These are phyloP conservation scores for Galaxea fascicularis DNA, from an alignment of 92 coral and sea anemone genomes.

Conservation along the genomic window DNA sequence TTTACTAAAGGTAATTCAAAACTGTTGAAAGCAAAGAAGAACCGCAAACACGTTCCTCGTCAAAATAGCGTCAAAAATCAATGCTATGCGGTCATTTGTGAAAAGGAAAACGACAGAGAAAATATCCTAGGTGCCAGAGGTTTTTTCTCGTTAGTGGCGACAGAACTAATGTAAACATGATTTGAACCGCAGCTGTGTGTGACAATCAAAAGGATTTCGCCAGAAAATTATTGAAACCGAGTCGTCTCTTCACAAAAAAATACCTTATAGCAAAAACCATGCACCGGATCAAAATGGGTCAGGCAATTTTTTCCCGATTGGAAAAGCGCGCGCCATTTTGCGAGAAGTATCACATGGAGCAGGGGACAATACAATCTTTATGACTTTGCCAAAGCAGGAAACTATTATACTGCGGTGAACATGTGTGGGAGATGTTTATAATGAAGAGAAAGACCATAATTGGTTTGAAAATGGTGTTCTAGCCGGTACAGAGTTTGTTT, in stretches of 20 bases:
- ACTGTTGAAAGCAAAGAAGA: too few species aligned
- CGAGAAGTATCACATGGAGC: neutral
- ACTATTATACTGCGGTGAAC: constrained; percentile 5
- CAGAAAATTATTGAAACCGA: neutral
- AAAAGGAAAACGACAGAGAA: neutral
- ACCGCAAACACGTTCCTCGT: too few species aligned
- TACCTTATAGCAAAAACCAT: neutral
- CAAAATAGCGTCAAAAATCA: neutral
- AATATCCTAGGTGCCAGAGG: neutral
- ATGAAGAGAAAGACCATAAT: neutral
- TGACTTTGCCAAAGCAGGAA: constrained; percentile 13
- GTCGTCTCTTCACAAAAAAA: neutral
- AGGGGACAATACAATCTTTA: neutral
- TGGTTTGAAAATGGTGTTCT: neutral
- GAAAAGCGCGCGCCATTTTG: neutral
- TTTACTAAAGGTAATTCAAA: neutral
- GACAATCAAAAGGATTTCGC: neutral
- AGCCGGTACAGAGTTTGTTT: neutral
- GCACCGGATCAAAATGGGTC: neutral
- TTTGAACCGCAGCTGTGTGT: constrained; percentile 6
- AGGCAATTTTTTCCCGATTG: neutral
- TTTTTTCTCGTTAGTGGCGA: neutral
- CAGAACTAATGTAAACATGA: constrained; percentile 15
- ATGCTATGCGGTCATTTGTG: neutral
- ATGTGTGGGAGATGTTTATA: neutral